Base-by-base conservation (phyloP, 2,113 vertebrate species). In the Prietella phreatophila region DNA sequence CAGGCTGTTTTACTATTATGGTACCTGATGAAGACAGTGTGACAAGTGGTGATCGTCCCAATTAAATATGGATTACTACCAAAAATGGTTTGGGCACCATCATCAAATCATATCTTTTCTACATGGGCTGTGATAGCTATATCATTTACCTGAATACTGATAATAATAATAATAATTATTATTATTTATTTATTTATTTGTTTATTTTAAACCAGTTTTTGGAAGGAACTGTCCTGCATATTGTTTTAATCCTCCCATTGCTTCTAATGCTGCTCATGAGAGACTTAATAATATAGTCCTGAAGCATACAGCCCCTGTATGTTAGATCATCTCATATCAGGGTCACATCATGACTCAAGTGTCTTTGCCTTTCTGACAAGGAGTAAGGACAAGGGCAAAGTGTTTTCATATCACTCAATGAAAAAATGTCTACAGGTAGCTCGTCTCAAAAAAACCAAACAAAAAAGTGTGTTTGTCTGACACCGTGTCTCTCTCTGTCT, bases 11-110 rank as follows among this genome's bases (percentile, higher is more conserved):
- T 42, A 20, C 22, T 60, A 56, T 76, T 55, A 25, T 9, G n/a
- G n/a, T 61, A 42, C 71, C 33, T 30, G 25, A 27, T n/a, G 75
- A 73, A 13, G 65, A 82, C 53, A 15, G n/a, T 67, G 75, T 5
- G 5, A 15, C 25, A 22, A 58, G 1, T 42, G 25, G 56, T 87
- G 53, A 71, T 19, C 58, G 10, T 19, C 4, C 79, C 36, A 60
- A 82, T 82, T 87, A 87, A 86, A 82, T 87, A 82, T 82, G 65
- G 79, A 73, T 87, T 60, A 73, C 14, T 73, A 56, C 53, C 30
- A 19, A 73, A 87, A 33, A 83, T 50, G 4, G 22, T 36, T 80
- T 60, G 25, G 61, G 30, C 9, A 50, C 47, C 22, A 73, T 5
- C 14, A 82, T 81, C 53, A 81, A 56, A 33, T 80, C 22, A 4